phyloP scores from a whole-genome alignment of 2,888 invertebrate genomes.

The Drosophila tripunctata region DNA sequence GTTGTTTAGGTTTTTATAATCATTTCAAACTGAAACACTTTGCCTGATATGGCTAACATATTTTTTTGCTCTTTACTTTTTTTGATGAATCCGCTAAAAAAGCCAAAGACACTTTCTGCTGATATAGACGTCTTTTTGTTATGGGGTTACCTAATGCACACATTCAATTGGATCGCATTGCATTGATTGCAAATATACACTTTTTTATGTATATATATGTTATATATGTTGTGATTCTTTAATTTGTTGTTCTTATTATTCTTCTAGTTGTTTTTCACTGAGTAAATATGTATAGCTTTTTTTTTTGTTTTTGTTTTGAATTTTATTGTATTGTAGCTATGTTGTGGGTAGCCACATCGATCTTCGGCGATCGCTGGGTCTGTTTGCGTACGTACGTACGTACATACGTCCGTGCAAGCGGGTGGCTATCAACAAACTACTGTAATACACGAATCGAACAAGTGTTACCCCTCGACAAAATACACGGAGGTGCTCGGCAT shows the following conservation, averaged over 20 bases:
- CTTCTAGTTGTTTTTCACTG: constrained; percentile 36
- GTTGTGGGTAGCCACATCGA: constrained; percentile 53
- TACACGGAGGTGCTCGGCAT: constrained; percentile 21
- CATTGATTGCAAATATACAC: constrained; percentile 7
- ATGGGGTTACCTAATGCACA: constrained; percentile 65
- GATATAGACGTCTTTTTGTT: constrained; percentile 44
- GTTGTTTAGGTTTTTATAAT: constrained; percentile 18
- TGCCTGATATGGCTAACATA: constrained; percentile 66
- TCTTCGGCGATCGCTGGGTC: constrained; percentile 45
- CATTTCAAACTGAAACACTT: constrained; percentile 24
- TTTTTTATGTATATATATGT: not conserved
- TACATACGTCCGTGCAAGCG: constrained; percentile 57
- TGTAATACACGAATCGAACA: constrained; percentile 79
- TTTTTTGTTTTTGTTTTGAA: constrained; percentile 20
- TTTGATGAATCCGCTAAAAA: constrained; percentile 43
- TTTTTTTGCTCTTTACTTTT: no score
- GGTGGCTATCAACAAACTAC: constrained; percentile 78
- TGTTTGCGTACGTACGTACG: constrained; percentile 3
- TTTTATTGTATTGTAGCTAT: no score
- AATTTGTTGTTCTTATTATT: constrained; percentile 23
- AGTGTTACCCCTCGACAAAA: constrained; percentile 65
- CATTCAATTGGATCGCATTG: constrained; percentile 10
- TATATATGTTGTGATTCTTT: constrained; percentile 15
- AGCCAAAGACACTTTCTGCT: constrained; percentile 28
- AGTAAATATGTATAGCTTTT: constrained; percentile 26